These are phyloP conservation scores for Spea multiplicata DNA, from an alignment of 2,113 vertebrate species.

Conservation along the genomic window DNA sequence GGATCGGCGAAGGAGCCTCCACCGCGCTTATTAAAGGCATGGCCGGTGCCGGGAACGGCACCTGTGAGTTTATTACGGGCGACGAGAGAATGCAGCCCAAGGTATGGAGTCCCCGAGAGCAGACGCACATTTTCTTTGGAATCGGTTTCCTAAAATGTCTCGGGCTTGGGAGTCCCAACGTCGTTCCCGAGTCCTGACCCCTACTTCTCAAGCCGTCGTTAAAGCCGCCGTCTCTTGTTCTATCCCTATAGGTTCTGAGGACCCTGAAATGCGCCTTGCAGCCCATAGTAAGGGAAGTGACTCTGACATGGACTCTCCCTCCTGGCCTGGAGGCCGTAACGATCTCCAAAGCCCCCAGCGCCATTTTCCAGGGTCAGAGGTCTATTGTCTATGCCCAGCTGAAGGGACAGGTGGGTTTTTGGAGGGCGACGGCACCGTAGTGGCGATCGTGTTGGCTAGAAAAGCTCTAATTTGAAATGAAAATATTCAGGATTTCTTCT, in stretches of 20 bases:
- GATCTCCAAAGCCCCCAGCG: conserved; percentile 49
- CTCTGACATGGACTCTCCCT: conserved; percentile 59
- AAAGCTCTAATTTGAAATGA: no score
- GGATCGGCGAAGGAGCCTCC: conserved; percentile 80
- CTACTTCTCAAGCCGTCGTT: no score
- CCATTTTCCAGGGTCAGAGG: conserved; percentile 56
- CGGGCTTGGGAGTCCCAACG: no score
- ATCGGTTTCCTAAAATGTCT: no score
- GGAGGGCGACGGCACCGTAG: no score
- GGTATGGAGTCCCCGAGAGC: conserved; percentile 55
- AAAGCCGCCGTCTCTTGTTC: not conserved
- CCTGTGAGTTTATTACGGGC: conserved; percentile 75
- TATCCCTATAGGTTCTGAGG: conserved; percentile 52
- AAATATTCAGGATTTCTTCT: no score
- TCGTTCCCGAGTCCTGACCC: no score
- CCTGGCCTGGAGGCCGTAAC: conserved; percentile 37
- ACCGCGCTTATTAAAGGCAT: conserved; percentile 69
- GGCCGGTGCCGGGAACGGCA: conserved; percentile 67
- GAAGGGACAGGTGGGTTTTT: conserved; percentile 33
- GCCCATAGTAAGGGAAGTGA: conserved; percentile 43
- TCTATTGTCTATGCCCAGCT: conserved; percentile 59
- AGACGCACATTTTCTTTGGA: no score
- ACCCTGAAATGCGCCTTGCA: conserved; percentile 57
- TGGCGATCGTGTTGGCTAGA: no score
- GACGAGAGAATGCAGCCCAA: conserved; percentile 76